Percentiles rank a stretch among this genome's conserved stretches.
phyloP scores from a whole-genome alignment of 2,888 invertebrate genomes.

The Agonopterix alstromeriana region DNA sequence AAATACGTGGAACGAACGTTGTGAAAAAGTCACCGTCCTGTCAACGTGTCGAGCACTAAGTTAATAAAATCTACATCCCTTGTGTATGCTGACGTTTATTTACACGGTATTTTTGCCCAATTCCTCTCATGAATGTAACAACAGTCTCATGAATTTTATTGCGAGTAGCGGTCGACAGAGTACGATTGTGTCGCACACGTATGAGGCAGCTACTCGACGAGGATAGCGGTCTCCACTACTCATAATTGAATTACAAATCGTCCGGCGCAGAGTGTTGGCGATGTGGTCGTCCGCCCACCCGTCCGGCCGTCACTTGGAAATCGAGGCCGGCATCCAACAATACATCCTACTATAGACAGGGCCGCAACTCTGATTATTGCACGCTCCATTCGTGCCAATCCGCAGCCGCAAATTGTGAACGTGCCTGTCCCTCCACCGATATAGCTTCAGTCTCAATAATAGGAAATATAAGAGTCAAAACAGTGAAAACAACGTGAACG shows the following conservation, averaged over 20 bases:
- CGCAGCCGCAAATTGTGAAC: conserved; percentile 47
- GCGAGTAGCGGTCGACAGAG: conserved; percentile 22
- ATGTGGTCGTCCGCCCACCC: conserved; percentile 1
- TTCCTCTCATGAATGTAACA: conserved; percentile 43
- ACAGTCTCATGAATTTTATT: conserved; percentile 49
- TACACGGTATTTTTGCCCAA: conserved; percentile 34
- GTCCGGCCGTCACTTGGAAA: conserved; percentile 24
- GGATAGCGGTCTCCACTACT: conserved; percentile 20
- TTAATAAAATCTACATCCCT: conserved; percentile 27
- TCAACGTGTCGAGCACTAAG: conserved; percentile 12
- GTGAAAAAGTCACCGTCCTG: conserved; percentile 9
- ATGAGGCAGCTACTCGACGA: conserved; percentile 11
- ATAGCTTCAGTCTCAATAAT: conserved; percentile 16
- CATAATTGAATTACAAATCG: conserved; percentile 46
- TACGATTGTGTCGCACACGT: conserved; percentile 21
- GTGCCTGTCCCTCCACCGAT: conserved; percentile 37
- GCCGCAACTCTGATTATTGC: conserved; percentile 40
- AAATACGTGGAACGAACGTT: background rate
- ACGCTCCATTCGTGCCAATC: conserved; percentile 45
- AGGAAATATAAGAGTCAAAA: no score
- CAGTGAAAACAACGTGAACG: no score
- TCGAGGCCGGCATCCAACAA: conserved; percentile 29
- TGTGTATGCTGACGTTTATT: conserved; percentile 29
- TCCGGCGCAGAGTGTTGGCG: background rate
- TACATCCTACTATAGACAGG: conserved; percentile 6